A percentile compares a stretch with the other conserved stretches of the same genome.
Evolutionary conservation across 1,140 invertebrate genomes (phyloP).

Genomic region (Ooceraea biroi): DNA sequence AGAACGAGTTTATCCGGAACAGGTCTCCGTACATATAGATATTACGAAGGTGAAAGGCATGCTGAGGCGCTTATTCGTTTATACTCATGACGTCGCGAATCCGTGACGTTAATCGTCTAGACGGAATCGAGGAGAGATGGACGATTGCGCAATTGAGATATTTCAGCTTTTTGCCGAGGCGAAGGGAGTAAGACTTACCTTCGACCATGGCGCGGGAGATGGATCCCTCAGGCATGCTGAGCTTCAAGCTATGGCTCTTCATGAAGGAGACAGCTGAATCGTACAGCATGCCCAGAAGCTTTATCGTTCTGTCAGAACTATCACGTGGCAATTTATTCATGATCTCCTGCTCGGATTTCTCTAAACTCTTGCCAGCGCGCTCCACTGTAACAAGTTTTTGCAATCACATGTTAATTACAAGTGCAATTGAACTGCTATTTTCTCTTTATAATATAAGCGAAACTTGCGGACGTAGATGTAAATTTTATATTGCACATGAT

Average conservation of each 20-base stretch:
- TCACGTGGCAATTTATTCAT: slow-evolving; percentile 86
- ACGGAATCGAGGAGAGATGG: slow-evolving; percentile 36
- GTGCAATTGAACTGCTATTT: background rate
- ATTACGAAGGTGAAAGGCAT: slow-evolving; percentile 79
- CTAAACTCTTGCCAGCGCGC: slow-evolving; percentile 84
- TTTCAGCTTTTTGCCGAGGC: slow-evolving; percentile 21
- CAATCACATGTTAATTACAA: background rate
- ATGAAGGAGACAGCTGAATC: slow-evolving; percentile 87
- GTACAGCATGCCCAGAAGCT: slow-evolving; percentile 86
- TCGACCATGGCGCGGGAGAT: slow-evolving; percentile 88
- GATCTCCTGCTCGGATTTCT: slow-evolving; percentile 86
- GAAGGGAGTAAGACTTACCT: slow-evolving; percentile 84
- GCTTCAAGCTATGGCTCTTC: slow-evolving; percentile 87
- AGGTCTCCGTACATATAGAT: slow-evolving; percentile 65
- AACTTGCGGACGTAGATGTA: background rate
- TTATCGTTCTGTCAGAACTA: slow-evolving; percentile 84
- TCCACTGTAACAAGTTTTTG: slow-evolving; percentile 77
- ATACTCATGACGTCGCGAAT: slow-evolving; percentile 72
- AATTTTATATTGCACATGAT: background rate
- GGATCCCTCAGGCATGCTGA: slow-evolving; percentile 87
- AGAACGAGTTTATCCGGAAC: slow-evolving; percentile 72
- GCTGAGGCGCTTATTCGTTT: slow-evolving; percentile 70
- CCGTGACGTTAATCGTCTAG: slow-evolving; percentile 69
- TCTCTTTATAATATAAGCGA: background rate
- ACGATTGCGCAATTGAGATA: slow-evolving; percentile 68